phyloP scores from a whole-genome alignment of 2,113 vertebrate species.

The Poecilia latipinna region DNA sequence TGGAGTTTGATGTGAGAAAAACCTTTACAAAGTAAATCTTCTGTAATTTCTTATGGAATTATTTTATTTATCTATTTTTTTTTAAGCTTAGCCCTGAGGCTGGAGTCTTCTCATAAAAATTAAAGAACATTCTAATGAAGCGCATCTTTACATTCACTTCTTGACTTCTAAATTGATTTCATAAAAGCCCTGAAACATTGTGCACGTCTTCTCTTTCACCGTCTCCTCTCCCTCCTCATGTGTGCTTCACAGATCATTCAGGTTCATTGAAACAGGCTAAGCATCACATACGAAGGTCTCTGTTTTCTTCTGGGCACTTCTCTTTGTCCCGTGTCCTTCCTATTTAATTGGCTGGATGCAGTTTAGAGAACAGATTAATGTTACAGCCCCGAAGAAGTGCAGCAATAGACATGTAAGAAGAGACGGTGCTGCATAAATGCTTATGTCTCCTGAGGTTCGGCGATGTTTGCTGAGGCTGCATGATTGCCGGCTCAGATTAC shows the following conservation, averaged over 20 bases:
- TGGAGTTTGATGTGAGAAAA: background rate
- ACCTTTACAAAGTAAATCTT: background rate
- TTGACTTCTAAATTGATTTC: background rate
- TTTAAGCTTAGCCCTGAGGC: background rate
- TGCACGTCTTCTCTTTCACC: background rate
- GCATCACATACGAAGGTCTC: conserved; percentile 22
- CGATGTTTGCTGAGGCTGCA: background rate
- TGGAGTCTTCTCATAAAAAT: background rate
- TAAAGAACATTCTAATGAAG: background rate
- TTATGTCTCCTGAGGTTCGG: background rate
- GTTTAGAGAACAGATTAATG: conserved; percentile 24
- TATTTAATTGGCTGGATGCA: conserved; percentile 35
- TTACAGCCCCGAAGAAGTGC: conserved; percentile 52
- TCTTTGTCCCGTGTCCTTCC: conserved; percentile 23
- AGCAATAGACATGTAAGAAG: conserved; percentile 50
- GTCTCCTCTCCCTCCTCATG: background rate
- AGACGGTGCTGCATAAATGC: conserved; percentile 29
- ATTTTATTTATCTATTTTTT: background rate
- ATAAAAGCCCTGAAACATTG: background rate
- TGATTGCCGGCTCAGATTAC: background rate
- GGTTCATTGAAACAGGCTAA: conserved; percentile 33
- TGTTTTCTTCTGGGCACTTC: background rate
- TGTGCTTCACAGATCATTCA: conserved; percentile 6
- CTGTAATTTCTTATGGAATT: background rate
- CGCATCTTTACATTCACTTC: background rate